Evolutionary conservation across 2,113 vertebrate species (phyloP).

Genomic region (Numida meleagris): DNA sequence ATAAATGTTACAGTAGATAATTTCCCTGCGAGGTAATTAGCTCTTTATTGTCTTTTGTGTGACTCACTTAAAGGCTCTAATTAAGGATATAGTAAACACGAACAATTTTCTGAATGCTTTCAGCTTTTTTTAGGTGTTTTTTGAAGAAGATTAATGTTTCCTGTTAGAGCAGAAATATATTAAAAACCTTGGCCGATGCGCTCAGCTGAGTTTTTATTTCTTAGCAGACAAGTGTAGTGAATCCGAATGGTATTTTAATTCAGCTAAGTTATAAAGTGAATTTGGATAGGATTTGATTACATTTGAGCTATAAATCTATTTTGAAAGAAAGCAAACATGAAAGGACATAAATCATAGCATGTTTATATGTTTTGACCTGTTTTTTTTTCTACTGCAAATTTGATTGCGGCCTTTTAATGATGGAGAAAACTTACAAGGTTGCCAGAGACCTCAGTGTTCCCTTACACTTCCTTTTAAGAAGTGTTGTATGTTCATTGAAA

Average conservation of each 20-base stretch:
- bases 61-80: conserved; percentile 26
- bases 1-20: neutral
- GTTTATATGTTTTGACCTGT: neutral
- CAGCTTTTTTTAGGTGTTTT: neutral
- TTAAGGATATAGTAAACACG: conserved; percentile 23
- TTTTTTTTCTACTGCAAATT: conserved; percentile 13
- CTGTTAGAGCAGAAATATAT: neutral
- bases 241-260: neutral
- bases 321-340: neutral
- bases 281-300: neutral
- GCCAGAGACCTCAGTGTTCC: neutral
- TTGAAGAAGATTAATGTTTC: neutral
- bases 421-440: neutral
- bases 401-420: neutral
- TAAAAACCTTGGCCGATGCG: neutral
- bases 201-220: neutral
- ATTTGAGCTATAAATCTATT: neutral
- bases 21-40: neutral
- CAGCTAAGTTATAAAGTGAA: neutral
- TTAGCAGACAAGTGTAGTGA: neutral
- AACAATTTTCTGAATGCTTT: neutral
- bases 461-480: neutral
- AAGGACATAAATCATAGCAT: neutral
- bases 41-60: neutral
- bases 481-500: neutral